Evolutionary conservation across 2,113 vertebrate species (phyloP).

Genomic region (Paralichthys olivaceus): DNA sequence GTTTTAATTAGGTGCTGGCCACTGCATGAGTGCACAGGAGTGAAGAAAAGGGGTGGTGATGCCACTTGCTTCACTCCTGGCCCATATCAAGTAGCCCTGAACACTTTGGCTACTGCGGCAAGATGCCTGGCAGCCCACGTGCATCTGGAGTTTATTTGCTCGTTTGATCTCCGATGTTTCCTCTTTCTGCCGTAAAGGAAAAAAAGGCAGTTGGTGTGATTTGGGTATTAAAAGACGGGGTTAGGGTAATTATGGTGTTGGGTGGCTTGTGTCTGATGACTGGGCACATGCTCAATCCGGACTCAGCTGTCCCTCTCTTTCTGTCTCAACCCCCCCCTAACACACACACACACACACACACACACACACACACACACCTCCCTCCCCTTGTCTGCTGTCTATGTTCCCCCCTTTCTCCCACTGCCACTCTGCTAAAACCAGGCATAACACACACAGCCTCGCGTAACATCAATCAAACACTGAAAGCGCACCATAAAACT

Average conservation of each 20-base stretch:
- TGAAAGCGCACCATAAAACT: conserved; percentile 75
- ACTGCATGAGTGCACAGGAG: conserved; percentile 84
- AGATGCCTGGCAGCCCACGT: conserved; percentile 70
- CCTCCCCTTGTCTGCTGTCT: conserved; percentile 67
- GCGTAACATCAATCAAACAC: conserved; percentile 77
- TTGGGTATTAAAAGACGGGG: conserved; percentile 74
- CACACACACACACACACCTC: conserved; percentile 41
- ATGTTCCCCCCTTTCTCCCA: conserved; percentile 59
- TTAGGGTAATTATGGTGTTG: conserved; percentile 82
- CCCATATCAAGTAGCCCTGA: conserved; percentile 78
- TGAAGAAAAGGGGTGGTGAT: conserved; percentile 73
- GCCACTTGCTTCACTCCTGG: conserved; percentile 75
- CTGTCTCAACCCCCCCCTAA: conserved; percentile 37
- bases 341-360: conserved; percentile 15
- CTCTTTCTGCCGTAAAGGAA: conserved; percentile 58
- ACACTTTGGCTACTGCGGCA: conserved; percentile 73
- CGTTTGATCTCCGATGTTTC: conserved; percentile 69
- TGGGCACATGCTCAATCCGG: conserved; percentile 77
- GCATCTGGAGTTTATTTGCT: conserved; percentile 71
- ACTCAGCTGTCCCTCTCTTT: conserved; percentile 76
- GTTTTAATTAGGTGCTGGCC: conserved; percentile 86
- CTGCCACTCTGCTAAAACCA: conserved; percentile 71
- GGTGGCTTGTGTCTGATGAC: conserved; percentile 76
- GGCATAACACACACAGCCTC: conserved; percentile 71
- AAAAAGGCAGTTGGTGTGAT: conserved; percentile 70